Evolutionary conservation across 2,888 invertebrate species (phyloP).

Genomic region (Melolontha melolontha): DNA sequence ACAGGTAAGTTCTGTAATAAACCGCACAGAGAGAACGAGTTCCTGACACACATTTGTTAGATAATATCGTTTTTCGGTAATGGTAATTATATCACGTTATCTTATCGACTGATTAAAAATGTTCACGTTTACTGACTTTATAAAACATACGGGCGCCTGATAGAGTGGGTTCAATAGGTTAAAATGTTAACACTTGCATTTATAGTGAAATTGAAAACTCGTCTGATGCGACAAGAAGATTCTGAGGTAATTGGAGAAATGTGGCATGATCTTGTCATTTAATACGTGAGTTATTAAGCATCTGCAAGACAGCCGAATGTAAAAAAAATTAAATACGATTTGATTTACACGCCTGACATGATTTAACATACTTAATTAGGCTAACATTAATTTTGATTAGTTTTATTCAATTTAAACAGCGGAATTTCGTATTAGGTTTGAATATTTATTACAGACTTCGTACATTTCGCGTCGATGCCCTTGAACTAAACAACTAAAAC

Average conservation of each 20-base stretch:
- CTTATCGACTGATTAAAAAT: slow-evolving; percentile 24
- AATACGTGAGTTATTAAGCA: too few relatives aligned
- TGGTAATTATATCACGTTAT: slow-evolving; percentile 17
- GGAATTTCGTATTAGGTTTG: too few relatives aligned
- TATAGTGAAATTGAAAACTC: background rate
- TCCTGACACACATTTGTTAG: too few relatives aligned
- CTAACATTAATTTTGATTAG: too few relatives aligned
- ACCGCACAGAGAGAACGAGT: too few relatives aligned
- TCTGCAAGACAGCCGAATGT: too few relatives aligned
- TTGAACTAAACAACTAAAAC: slow-evolving; percentile 22
- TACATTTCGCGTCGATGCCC: slow-evolving; percentile 5
- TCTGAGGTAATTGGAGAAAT: slow-evolving; percentile 21
- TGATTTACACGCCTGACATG: too few relatives aligned
- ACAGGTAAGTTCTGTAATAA: too few relatives aligned
- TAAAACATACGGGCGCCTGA: background rate
- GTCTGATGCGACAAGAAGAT: background rate
- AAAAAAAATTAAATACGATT: too few relatives aligned
- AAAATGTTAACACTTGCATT: background rate
- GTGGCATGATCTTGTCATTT: slow-evolving; percentile 12
- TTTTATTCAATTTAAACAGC: too few relatives aligned
- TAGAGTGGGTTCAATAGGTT: background rate
- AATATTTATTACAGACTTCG: too few relatives aligned
- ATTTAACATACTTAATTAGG: too few relatives aligned
- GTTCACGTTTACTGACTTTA: background rate
- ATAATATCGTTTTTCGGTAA: slow-evolving; percentile 2